These are phyloP conservation scores for Pelvicachromis taeniatus DNA, from an alignment of 2,113 vertebrate species.

Conservation along the genomic window DNA sequence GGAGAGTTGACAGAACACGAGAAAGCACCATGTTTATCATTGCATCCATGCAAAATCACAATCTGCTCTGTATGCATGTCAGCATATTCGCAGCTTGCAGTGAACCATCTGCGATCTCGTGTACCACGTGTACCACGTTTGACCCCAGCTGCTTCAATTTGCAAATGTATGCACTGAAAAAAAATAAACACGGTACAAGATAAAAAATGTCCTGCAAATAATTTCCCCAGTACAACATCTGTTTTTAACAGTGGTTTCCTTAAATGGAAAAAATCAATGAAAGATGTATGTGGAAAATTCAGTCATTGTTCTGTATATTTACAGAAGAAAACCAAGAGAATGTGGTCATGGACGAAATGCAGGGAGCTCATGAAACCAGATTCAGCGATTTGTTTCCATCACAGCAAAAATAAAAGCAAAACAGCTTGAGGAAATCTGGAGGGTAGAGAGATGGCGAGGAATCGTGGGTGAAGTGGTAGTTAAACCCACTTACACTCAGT, in stretches of 20 bases:
- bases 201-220: too few species aligned
- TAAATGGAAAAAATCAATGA: background rate
- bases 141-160: background rate
- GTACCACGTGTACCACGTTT: background rate
- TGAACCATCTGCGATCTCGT: slow-evolving; percentile 21
- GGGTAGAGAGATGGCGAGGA: too few species aligned
- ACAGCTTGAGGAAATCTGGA: too few species aligned
- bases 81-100: slow-evolving; percentile 20
- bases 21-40: accelerated
- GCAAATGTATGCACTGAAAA: background rate
- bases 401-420: background rate
- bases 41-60: background rate
- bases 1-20: background rate
- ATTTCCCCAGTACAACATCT: too few species aligned
- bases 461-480: background rate
- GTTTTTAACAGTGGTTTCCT: accelerated
- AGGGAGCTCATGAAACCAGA: background rate
- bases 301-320: background rate
- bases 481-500: slow-evolving; percentile 21
- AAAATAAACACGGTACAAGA: background rate
- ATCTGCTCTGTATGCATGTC: slow-evolving; percentile 19
- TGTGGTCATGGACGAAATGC: background rate
- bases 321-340: background rate
- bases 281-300: background rate
- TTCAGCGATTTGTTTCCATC: background rate